Conservation (phyloP, 35 echinoderm and acorn worm species). For the Acanthaster planci region DNA sequence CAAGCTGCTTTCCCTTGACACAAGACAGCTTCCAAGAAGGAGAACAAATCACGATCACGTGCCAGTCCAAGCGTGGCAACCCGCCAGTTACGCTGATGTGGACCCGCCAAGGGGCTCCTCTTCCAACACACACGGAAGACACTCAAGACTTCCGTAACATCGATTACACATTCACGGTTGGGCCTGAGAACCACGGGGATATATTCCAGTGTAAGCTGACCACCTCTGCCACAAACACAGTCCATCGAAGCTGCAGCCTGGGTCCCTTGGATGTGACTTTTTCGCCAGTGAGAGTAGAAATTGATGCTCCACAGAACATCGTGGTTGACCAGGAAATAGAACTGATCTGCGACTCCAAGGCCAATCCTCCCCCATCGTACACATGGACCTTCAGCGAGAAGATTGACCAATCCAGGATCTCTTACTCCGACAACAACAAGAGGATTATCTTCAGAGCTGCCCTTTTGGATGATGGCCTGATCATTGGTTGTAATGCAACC, state of each 20-base stretch:
- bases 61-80: slow-evolving; percentile 75
- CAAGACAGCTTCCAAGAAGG: slow-evolving; percentile 57
- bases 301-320: slow-evolving; percentile 4
- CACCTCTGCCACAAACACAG: slow-evolving; percentile 42
- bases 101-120: slow-evolving; percentile 40
- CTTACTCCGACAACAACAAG: slow-evolving; percentile 23
- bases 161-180: slow-evolving; percentile 43
- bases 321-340: slow-evolving; percentile 35
- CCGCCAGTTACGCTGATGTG: slow-evolving; percentile 73
- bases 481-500: slow-evolving; percentile 71
- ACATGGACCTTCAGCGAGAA: slow-evolving; percentile 38
- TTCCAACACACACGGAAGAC: slow-evolving; percentile 49
- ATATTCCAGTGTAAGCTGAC: slow-evolving; percentile 84
- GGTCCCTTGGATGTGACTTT: slow-evolving; percentile 56
- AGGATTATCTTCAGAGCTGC: slow-evolving; percentile 39
- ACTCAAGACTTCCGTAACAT: slow-evolving; percentile 57
- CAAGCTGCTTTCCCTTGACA: slow-evolving; percentile 52
- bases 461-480: slow-evolving; percentile 36
- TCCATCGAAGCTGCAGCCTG: slow-evolving; percentile 66
- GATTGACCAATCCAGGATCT: slow-evolving; percentile 24
- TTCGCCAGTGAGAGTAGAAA: slow-evolving; percentile 33
- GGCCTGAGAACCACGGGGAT: slow-evolving; percentile 42
- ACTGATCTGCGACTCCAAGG: slow-evolving; percentile 42
- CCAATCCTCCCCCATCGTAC: slow-evolving; percentile 56
- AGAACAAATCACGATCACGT: slow-evolving; percentile 51